Evolutionary conservation across 2,888 invertebrate genomes (phyloP), one percentile per base, ranked within the genome.

Genomic region (Ormyrus thymus): DNA sequence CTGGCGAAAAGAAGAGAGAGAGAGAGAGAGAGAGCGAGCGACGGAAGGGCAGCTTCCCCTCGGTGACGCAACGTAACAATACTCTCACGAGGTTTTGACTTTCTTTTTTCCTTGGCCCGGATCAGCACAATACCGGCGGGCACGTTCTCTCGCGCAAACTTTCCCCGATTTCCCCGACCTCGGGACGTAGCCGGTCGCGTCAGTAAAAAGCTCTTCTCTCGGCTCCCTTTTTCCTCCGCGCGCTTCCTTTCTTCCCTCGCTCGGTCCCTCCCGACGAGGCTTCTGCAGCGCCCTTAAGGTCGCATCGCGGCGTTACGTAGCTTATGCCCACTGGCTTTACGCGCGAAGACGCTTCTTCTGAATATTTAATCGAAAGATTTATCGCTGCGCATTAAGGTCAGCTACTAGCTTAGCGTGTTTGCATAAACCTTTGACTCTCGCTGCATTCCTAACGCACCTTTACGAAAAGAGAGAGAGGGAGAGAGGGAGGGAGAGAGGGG

Each of bases 141-240:
- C 76, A 65, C 71, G 76, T 77, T 76, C 73, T 29, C 29, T 68
- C 53, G 82, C 82, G 79, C 77, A 88, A 89, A 89, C 87, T 89
- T 89, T 89, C 86, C 88, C 86, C 85, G 86, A 86, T 88, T 88
- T 87, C 83, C 84, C 83, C 81, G 80, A 50, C 65, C 8, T 55
- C 8, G 7, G 9, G 11, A 66, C 50, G 2, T 10, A 29, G 66
- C 66, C 29, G 29, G 4, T 29, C 29, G 29, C 29, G 3, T 29
- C 29, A 4, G 29, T 29, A 29, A 29, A 29, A 29, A 29, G 29
- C 29, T 29, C 29, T 29, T 29, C 29, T 29, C 29, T 4, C 29
- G 29, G 29, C 29, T 29, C 29, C 29, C 4, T 29, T 29, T 29
- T 29, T 29, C 29, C 29, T 29, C 29, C 29, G 29, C 29, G 29